Evolutionary conservation across 2,888 invertebrate species (phyloP), one percentile per base, ranked within the genome.

Genomic region (Oscheius sp.): DNA sequence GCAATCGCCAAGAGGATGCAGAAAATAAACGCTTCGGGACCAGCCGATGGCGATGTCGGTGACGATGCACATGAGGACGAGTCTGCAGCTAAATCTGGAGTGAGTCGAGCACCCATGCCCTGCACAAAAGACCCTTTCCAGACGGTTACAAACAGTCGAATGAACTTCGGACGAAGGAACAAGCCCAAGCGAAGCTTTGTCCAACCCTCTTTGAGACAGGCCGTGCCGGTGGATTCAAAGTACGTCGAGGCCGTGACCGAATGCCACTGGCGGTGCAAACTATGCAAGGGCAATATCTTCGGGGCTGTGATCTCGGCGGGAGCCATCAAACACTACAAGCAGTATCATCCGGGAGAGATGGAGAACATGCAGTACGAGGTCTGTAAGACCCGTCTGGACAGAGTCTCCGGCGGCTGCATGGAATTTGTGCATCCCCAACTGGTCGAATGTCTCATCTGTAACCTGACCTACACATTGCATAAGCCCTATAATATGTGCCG

Each of bases 401-500:
- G 85, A 35, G 83, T 89, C 53, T 82, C 83, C n/a, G 86, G 88
- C 72, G 87, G 87, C 21, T 88, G 86, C 59, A 88, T 89, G 89
- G 86, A 87, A 70, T 86, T 89, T 71, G 77, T 89, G 35, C 81
- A 84, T 72, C 81, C 85, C 37, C 79, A 82, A 48, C 75, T 83
- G 47, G 85, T 89, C 68, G 89, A 89, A 73, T 89, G 89, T 72
- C 84, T 86, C 55, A 75, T 89, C 32, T 89, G 89, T 75, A 79
- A 81, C 48, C 73, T 85, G 55, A 85, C 85, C 10, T 89, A 87
- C 70, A 82, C 86, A 21, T 81, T 89, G 5, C 88, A 89, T 74
- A 84, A 84, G 58, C 87, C 88, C 1, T 88, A 81, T 79, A 88
- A 88, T 68, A 87, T 88, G 75, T 88, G 88, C 60, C 75, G 89